Base-by-base conservation (phyloP, 64 coral and sea anemone species). In the Pachyseris speciosa region DNA sequence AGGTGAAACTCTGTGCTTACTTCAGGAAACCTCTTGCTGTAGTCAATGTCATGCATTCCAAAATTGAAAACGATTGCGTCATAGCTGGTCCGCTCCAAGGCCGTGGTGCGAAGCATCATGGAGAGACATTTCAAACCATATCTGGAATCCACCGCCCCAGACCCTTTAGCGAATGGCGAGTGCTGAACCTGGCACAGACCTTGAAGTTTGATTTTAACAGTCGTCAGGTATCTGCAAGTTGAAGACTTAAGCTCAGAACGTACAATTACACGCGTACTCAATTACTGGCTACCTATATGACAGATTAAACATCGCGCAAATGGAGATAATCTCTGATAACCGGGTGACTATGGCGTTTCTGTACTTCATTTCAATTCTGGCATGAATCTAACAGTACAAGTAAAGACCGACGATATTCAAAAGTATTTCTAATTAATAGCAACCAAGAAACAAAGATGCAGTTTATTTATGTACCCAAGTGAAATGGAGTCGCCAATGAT, bases 51-150 rank as follows among this genome's bases (percentile, higher is more conserved):
- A 59, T 97, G 95, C 80, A 97, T 89, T 47, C 95, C 95, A 66
- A 97, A 97, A 74, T 97, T 97, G 41, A 97, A 97, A 11, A 97
- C 53, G 53, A 97, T 66, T 68, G 90, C 95, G 30, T 97, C 95
- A 61, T 97, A 97, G 28, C 24, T 52, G 2, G 91, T 97, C 41
- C 47, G 72, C 67, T 90, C 79, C 60, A 97, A 75, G 9, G 80
- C 86, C 40, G 95, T 97, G 0, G 95, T 97, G 29, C 68, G 53
- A 17, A 97, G 91, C 60, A 97, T 77, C 77, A 93, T 69, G 17
- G 90, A 69, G 43, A 97, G 86, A 26, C 95, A 97, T 15, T 94
- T 49, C 8, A 97, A 22, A 0, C 95, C 95, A 22, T 93, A 91
- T 80, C 95, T 93, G 2, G 95, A 97, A 61, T 97, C 95, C 24